Evolutionary conservation across 2,797 vertebrate genomes (phyloP).

Genomic region (Acanthiza pusilla): DNA sequence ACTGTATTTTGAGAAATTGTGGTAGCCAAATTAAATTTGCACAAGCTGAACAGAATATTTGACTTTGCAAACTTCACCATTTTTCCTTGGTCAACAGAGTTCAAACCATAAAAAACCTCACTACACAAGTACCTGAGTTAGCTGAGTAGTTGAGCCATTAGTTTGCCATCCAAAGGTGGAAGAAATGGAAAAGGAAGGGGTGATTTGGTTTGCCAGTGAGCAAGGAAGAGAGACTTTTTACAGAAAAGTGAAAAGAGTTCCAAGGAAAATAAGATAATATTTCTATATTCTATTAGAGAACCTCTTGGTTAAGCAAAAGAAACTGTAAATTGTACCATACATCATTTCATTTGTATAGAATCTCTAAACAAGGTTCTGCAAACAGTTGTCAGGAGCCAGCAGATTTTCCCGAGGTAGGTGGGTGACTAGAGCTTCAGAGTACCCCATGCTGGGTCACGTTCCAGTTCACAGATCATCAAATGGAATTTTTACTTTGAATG

Average conservation of each 20-base stretch:
- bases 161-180: neutral
- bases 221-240: neutral
- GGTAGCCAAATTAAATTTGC: neutral
- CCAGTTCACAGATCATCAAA: neutral
- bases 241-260: neutral
- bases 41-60: neutral
- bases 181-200: neutral
- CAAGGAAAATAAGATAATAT: neutral
- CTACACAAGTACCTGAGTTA: neutral
- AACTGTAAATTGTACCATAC: neutral
- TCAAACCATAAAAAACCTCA: neutral
- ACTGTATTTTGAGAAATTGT: neutral
- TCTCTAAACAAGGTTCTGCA: neutral
- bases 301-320: neutral
- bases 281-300: neutral
- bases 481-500: neutral
- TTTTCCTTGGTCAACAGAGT: neutral
- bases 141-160: neutral
- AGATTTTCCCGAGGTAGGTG: neutral
- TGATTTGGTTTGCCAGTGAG: neutral
- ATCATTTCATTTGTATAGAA: neutral
- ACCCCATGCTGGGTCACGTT: neutral
- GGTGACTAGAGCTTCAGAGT: neutral
- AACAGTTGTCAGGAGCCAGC: neutral
- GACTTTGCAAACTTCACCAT: neutral